phyloP scores from a whole-genome alignment of 2,797 vertebrate genomes.

The Paramormyrops hopkinsi region DNA sequence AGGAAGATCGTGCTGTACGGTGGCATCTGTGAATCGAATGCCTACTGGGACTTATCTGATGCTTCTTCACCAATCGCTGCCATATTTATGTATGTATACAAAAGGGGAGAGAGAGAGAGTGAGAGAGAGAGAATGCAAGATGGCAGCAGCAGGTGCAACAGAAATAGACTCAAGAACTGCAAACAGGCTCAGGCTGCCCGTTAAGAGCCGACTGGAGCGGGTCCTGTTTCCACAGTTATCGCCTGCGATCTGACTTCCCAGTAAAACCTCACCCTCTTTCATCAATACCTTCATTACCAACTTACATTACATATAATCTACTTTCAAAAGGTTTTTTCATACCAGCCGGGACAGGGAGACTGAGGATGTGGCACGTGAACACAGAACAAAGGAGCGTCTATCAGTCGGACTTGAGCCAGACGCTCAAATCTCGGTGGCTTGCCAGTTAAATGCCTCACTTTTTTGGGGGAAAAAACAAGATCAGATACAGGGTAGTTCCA shows the following conservation, averaged over 20 bases:
- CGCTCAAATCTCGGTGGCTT: background rate
- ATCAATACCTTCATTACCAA: conserved; percentile 3
- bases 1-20: conserved; percentile 49
- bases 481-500: background rate
- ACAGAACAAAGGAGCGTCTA: background rate
- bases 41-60: conserved; percentile 6
- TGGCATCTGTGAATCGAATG: conserved; percentile 18
- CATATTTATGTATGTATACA: background rate
- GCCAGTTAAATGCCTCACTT: background rate
- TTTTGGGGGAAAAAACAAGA: background rate
- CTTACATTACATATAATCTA: background rate
- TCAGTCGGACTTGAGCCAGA: background rate
- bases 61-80: background rate
- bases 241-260: background rate
- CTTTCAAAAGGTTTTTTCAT: background rate
- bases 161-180: background rate
- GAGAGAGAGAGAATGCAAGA: background rate
- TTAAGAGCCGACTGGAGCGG: background rate
- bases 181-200: background rate
- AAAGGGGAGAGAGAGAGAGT: too few relatives aligned
- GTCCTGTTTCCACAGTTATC: background rate
- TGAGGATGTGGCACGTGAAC: background rate
- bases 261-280: background rate
- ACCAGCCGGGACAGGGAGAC: background rate
- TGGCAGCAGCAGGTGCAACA: background rate